Conservation (phyloP, 2,888 invertebrate species). For the Ceramica pisi region DNA sequence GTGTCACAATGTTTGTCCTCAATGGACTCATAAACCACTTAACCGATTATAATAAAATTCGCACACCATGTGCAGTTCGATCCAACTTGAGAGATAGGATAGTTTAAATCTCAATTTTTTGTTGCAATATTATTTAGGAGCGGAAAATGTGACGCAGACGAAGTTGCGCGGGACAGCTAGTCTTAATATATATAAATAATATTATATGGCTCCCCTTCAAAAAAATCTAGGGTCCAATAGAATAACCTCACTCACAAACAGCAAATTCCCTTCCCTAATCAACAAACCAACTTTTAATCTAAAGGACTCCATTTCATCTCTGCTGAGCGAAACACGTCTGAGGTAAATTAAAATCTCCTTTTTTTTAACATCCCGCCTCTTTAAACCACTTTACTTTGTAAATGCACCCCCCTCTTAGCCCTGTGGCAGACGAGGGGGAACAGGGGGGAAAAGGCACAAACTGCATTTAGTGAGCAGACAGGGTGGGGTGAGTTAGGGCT, state of each 20-base stretch:
- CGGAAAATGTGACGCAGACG: no score
- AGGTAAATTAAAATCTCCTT: slow-evolving; percentile 54
- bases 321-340: slow-evolving; percentile 66
- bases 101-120: no score
- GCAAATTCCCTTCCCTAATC: background rate
- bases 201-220: background rate
- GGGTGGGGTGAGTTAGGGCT: slow-evolving; percentile 48
- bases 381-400: slow-evolving; percentile 39
- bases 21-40: no score
- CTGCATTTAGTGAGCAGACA: slow-evolving; percentile 61
- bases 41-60: no score
- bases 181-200: no score
- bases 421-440: slow-evolving; percentile 38
- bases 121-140: no score
- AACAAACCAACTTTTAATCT: slow-evolving; percentile 8
- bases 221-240: background rate
- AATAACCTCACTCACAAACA: background rate
- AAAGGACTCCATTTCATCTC: slow-evolving; percentile 14
- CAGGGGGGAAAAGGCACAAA: slow-evolving; percentile 44
- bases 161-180: no score
- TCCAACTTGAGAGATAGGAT: no score
- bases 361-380: slow-evolving; percentile 35
- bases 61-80: no score
- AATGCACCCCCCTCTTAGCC: slow-evolving; percentile 20
- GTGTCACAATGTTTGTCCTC: no score